phyloP scores from a whole-genome alignment of 2,113 vertebrate genomes.

The Pterocles orientalis region DNA sequence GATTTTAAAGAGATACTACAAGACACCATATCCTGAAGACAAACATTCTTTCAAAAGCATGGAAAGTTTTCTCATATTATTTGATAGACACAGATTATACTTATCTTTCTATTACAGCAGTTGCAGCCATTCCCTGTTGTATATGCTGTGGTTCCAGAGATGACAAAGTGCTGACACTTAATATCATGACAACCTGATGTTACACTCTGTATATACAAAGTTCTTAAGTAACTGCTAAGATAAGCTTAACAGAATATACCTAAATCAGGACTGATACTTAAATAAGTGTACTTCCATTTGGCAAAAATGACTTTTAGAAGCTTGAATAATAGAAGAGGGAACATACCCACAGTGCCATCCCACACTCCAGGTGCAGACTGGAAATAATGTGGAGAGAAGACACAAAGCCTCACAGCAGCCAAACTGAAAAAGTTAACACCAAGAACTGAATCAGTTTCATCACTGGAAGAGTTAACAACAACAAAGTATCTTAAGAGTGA shows the following conservation, averaged over 20 bases:
- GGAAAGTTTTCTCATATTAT: not conserved
- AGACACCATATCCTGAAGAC: not conserved
- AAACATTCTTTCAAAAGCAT: not conserved
- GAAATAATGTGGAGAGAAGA: conserved; percentile 86
- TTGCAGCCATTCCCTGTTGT: not conserved
- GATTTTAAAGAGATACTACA: not conserved
- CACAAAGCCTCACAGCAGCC: conserved; percentile 96
- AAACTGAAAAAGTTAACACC: conserved; percentile 78
- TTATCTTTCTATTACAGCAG: not conserved
- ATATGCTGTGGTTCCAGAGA: not conserved
- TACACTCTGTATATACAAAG: not conserved
- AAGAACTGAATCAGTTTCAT: not conserved
- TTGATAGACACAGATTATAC: not conserved
- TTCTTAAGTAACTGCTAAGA: not conserved
- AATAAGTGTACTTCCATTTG: conserved; percentile 56
- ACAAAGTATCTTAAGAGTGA: not conserved
- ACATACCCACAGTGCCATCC: conserved; percentile 96
- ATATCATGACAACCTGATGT: not conserved
- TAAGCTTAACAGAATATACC: not conserved
- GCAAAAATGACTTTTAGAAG: conserved; percentile 44
- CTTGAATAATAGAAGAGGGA: conserved; percentile 41
- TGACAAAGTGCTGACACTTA: not conserved
- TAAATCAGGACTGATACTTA: conserved; percentile 9
- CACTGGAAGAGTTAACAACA: not conserved
- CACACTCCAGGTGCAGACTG: conserved; percentile 89